A percentile compares a stretch with the other conserved stretches of the same genome.
Conservation (phyloP, 2,797 vertebrate species). For the Lepidocolaptes lacrymiger region DNA sequence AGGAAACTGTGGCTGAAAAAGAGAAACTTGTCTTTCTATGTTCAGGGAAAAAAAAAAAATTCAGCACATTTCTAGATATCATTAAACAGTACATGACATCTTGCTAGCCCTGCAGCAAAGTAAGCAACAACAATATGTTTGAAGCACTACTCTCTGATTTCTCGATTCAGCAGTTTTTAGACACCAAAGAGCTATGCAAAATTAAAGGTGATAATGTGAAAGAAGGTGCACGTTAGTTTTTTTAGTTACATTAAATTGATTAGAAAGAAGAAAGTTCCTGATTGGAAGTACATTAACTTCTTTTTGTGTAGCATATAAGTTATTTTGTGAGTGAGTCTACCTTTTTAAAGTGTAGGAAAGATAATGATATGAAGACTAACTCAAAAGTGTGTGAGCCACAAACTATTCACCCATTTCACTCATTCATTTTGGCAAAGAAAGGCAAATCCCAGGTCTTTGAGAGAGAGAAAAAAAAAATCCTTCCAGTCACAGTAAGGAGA, state of each 20-base stretch:
- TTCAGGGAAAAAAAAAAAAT: background rate
- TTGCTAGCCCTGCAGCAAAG: background rate
- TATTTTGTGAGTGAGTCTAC: background rate
- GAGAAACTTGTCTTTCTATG: background rate
- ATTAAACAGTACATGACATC: background rate
- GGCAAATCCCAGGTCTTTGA: background rate
- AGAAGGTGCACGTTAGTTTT: background rate
- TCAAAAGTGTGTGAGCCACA: background rate
- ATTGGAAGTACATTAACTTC: background rate
- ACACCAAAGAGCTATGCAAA: background rate
- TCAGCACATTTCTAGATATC: background rate
- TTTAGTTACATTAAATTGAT: conserved; percentile 20
- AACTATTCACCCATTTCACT: background rate
- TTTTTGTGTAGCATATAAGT: background rate
- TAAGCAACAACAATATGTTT: background rate
- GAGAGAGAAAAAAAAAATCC: background rate
- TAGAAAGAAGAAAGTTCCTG: background rate
- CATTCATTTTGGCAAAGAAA: background rate
- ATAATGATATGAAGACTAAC: background rate
- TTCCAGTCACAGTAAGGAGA: background rate
- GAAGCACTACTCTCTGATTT: background rate
- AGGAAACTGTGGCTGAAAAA: background rate
- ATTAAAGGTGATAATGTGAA: background rate
- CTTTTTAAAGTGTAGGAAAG: background rate
- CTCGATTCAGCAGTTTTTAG: background rate